Base-by-base conservation (phyloP, 2,888 invertebrate genomes). In the Pelosia muscerda region DNA sequence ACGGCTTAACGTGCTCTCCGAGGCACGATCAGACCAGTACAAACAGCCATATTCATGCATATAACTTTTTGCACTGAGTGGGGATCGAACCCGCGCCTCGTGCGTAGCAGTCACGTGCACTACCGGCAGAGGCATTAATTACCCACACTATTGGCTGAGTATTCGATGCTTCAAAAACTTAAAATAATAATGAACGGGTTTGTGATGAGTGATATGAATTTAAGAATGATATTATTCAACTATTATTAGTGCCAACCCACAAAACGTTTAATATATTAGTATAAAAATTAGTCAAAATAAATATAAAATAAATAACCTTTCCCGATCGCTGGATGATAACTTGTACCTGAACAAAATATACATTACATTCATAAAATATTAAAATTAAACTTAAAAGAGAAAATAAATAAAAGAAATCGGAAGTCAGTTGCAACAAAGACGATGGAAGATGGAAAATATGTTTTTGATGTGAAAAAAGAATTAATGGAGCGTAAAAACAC, bases 331-430 rank as follows among this genome's bases (percentile, higher is more conserved):
- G 4, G 88, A 76, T 42, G 88, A 78, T 76, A 86, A 78, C 26
- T 83, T 87, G 86, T 90, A 90, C 90, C 90, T 90, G 90, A 53
- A 76, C 75, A 83, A 78, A 86, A 86, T 76, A 81, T 76, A 76
- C 68, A 68, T 55, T 34, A 65, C 6, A 34, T 42, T 61, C 4
- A 28, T 22, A 49, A 25, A 1, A 61, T 13, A 26, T 49, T 10
- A 19, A 60, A 34, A 59, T 65, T 34, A 49, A 65, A 23, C 31
- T 55, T 28, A 22, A 13, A 54, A 54, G 15, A 22, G 3, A 53
- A 23, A 53, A n/a, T 11, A n/a, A 28, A 53, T 55, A 61, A 49
- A 61, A 49, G 38, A 53, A 49, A 26, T 26, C 49, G n/a, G 15
- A 61, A 61, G 13, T 23, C 4, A 23, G 22, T 13, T 34, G 38